phyloP scores from a whole-genome alignment of 2,888 invertebrate species.

The Diaprepes abbreviatus region DNA sequence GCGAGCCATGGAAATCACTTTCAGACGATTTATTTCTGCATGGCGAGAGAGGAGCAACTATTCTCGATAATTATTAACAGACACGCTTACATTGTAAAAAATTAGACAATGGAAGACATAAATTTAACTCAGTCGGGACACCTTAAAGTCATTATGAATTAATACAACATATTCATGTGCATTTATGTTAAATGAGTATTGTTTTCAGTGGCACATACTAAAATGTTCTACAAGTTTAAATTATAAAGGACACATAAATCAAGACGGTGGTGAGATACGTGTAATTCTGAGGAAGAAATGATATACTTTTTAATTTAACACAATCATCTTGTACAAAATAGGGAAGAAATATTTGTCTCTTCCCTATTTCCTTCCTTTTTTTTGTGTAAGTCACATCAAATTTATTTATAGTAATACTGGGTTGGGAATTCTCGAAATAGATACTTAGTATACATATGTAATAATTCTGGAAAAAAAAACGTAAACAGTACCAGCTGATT shows the following conservation, averaged over 20 bases:
- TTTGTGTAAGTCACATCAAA: no score
- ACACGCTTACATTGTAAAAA: constrained; percentile 18
- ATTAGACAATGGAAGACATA: constrained; percentile 20
- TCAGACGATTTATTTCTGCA: constrained; percentile 17
- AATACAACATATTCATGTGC: constrained; percentile 6
- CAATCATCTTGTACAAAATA: no score
- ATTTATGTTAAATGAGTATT: constrained; percentile 43
- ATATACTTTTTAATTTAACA: neutral
- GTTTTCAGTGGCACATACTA: constrained; percentile 42
- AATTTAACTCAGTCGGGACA: constrained; percentile 7
- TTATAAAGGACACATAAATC: neutral
- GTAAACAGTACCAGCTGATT: no score
- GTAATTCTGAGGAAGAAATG: no score
- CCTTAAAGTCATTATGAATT: constrained; percentile 12
- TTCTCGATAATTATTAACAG: constrained; percentile 16
- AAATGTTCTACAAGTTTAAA: constrained; percentile 16
- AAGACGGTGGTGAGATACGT: neutral
- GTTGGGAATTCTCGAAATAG: no score
- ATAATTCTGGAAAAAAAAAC: no score
- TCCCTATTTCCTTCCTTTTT: no score
- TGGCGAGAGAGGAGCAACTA: neutral
- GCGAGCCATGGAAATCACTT: constrained; percentile 15
- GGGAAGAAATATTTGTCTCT: no score
- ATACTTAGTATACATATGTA: no score
- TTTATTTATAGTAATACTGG: no score